These are phyloP conservation scores for Diarsia rubi DNA, from an alignment of 2,888 invertebrate species.

Conservation along the genomic window DNA sequence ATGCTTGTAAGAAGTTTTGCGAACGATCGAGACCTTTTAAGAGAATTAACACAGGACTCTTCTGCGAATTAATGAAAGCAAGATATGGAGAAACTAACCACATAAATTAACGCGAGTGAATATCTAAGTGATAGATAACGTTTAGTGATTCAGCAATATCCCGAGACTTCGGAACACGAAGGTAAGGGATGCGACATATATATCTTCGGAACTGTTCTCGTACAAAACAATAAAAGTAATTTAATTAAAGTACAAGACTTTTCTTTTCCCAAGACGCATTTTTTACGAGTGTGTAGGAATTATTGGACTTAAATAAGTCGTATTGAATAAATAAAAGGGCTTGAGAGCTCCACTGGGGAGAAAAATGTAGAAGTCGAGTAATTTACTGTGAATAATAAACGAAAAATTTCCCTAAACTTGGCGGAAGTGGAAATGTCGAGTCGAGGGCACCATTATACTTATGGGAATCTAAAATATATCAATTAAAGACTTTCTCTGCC, in stretches of 20 bases:
- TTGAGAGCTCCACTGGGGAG: slow-evolving; percentile 79
- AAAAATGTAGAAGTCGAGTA: slow-evolving; percentile 84
- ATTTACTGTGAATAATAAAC: slow-evolving; percentile 88
- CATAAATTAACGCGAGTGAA: slow-evolving; percentile 77
- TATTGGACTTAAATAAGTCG: slow-evolving; percentile 80
- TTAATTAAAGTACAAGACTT: slow-evolving; percentile 61
- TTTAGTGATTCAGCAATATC: slow-evolving; percentile 64
- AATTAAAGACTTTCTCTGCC: slow-evolving; percentile 71
- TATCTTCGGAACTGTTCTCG: slow-evolving; percentile 47
- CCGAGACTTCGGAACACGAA: slow-evolving; percentile 37
- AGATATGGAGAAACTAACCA: slow-evolving; percentile 72
- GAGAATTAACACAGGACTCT: slow-evolving; percentile 76
- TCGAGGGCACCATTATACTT: slow-evolving; percentile 73
- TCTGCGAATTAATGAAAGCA: slow-evolving; percentile 75
- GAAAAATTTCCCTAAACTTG: slow-evolving; percentile 79
- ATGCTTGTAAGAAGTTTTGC: slow-evolving; percentile 69
- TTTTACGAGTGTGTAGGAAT: slow-evolving; percentile 73
- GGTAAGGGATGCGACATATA: slow-evolving; percentile 48
- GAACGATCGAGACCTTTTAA: slow-evolving; percentile 75
- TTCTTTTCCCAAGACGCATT: slow-evolving; percentile 66
- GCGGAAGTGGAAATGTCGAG: slow-evolving; percentile 71
- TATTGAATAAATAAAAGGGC: slow-evolving; percentile 85
- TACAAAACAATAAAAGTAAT: slow-evolving; percentile 64
- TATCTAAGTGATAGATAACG: slow-evolving; percentile 76
- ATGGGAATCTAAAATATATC: slow-evolving; percentile 76